Evolutionary conservation across 2,797 vertebrate genomes (phyloP), one percentile per base, ranked within the genome.

Genomic region (Lepus oiostolus): DNA sequence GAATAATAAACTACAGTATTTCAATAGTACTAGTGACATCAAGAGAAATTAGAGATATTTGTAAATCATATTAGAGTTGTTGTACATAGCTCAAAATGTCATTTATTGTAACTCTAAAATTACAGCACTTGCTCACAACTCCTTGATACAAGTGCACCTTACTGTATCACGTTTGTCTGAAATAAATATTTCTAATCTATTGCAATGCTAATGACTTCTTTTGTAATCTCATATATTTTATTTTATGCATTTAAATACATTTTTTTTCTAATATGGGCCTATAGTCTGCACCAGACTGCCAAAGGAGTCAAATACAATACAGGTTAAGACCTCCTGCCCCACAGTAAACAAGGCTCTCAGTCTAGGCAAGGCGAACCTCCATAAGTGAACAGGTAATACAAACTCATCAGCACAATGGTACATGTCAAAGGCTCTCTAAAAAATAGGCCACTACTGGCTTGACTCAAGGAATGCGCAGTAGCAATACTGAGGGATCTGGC

Each of bases 21-120:
- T 70, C 35, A 79, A 16, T 19, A 62, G 24, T 68, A 81, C 22
- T 52, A 79, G 24, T 70, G 54, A 80, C 24, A 89, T 68, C 32
- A 80, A 91, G 52, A 95, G 4, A 75, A 89, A 91, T 76, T 82
- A 81, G 26, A 92, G 65, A 85, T 89, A 77, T 93, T 94, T 93
- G 24, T 24, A 95, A 67, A 91, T 93, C 74, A 91, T 5, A 38
- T 26, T 72, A 67, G 24, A 83, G 22, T 79, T 88, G 70, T 65
- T 71, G 32, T 93, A 80, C 35, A 67, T 77, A 76, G 83, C 72
- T 91, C 30, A 58, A 81, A 87, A 67, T 77, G 26, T 38, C 58
- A 81, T 35, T 77, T 70, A 35, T 67, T 60, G 7, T 87, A 58
- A 84, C 19, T 62, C 80, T 88, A 50, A 95, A 93, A 84, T 80